Conservation (phyloP, 2,888 invertebrate genomes). For the Watsonalla binaria region DNA sequence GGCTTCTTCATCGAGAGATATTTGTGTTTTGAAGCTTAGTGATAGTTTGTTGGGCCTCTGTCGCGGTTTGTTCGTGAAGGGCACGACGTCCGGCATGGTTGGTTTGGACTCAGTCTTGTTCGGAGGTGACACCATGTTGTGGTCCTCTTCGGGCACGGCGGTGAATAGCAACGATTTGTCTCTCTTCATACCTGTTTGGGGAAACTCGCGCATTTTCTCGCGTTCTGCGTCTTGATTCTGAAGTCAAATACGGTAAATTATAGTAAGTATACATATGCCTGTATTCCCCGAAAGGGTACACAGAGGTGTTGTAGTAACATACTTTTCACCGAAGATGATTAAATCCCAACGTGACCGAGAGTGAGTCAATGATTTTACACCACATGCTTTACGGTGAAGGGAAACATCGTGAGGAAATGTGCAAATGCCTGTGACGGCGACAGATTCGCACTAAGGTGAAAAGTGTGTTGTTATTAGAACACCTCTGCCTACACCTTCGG, state of each 20-base stretch:
- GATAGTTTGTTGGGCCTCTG: slow-evolving; percentile 78
- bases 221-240: slow-evolving; percentile 69
- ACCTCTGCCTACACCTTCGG: no score
- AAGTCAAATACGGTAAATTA: not conserved
- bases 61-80: slow-evolving; percentile 70
- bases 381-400: no score
- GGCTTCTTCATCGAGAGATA: slow-evolving; percentile 76
- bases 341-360: no score
- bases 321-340: no score
- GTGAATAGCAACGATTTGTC: slow-evolving; percentile 90
- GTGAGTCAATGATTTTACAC: no score
- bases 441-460: no score
- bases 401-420: no score
- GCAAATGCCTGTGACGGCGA: no score
- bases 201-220: slow-evolving; percentile 71
- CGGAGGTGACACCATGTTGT: slow-evolving; percentile 71
- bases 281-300: no score
- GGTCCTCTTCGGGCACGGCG: slow-evolving; percentile 89
- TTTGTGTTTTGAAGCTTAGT: slow-evolving; percentile 77
- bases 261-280: not conserved
- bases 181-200: slow-evolving; percentile 82
- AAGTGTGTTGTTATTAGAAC: no score
- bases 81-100: slow-evolving; percentile 71
- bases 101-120: slow-evolving; percentile 45
- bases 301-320: no score